phyloP scores from a whole-genome alignment of 2,888 invertebrate species.

The Odontocolon sp. region DNA sequence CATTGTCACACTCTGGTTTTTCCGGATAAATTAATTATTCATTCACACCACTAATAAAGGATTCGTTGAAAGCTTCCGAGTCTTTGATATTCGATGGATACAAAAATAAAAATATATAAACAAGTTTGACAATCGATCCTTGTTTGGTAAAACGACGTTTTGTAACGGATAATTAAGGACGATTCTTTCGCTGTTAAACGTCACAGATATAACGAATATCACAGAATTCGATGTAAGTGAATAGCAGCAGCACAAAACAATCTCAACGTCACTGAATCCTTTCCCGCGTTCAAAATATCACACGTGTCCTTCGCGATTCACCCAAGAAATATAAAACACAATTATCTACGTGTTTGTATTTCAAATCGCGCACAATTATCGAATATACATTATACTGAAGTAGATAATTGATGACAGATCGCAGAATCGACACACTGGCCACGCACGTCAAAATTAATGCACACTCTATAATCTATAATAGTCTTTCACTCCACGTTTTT shows the following conservation, averaged over 20 bases:
- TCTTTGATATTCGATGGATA: too few species aligned
- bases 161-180: background rate
- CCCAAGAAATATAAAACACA: background rate
- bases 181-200: background rate
- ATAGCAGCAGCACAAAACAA: background rate
- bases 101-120: too few species aligned
- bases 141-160: too few species aligned
- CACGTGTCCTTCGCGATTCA: background rate
- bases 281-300: background rate
- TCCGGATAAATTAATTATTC: background rate
- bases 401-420: too few species aligned
- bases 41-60: background rate
- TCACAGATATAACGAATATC: background rate
- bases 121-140: too few species aligned
- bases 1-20: slow-evolving; percentile 33
- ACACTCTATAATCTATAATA: background rate
- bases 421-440: too few species aligned
- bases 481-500: background rate
- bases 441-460: background rate
- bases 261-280: background rate
- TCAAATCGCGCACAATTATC: slow-evolving; percentile 5
- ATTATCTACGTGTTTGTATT: too few species aligned
- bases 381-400: too few species aligned
- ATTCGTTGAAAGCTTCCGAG: background rate
- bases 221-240: background rate